Percentiles rank a stretch among this genome's conserved stretches.
These are phyloP conservation scores for Molorchus minor DNA, from an alignment of 2,888 invertebrate genomes.

Conservation along the genomic window DNA sequence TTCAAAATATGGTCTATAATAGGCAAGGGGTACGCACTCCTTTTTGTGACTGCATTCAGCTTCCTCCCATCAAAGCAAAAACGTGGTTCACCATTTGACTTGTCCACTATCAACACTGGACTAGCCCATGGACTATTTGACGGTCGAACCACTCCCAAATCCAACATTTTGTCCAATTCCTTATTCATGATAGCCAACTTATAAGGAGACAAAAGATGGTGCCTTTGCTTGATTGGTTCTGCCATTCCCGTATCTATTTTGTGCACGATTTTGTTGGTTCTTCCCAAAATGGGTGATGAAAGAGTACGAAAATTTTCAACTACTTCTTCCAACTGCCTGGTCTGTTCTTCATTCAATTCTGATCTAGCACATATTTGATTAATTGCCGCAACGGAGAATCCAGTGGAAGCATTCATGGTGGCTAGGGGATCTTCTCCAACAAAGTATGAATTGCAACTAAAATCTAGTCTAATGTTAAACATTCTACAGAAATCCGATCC, in stretches of 20 bases:
- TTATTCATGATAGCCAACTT: constrained; percentile 6
- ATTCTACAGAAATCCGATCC: constrained; percentile 6
- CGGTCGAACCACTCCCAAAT: constrained; percentile 40
- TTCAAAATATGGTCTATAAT: constrained; percentile 1
- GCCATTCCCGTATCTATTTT: neutral
- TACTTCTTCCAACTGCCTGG: neutral
- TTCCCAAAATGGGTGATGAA: neutral
- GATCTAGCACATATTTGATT: neutral
- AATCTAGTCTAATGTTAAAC: neutral
- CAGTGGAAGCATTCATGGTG: neutral
- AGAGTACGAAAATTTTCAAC: neutral
- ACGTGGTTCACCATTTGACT: constrained; percentile 11
- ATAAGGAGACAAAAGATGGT: constrained; percentile 1
- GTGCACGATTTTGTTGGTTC: neutral
- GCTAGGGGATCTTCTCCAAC: neutral
- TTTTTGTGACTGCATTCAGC: constrained; percentile 11
- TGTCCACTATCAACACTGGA: constrained; percentile 37
- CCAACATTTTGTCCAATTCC: constrained; percentile 37
- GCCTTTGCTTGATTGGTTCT: neutral
- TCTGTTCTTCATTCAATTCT: neutral
- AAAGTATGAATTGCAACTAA: neutral
- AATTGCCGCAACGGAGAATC: too few relatives aligned
- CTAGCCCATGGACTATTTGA: constrained; percentile 44
- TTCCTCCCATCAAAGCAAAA: constrained; percentile 43
- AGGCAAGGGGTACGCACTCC: constrained; percentile 8